These are phyloP conservation scores for Sminthurides aquaticus DNA, from an alignment of 2,888 invertebrate genomes.

Conservation along the genomic window DNA sequence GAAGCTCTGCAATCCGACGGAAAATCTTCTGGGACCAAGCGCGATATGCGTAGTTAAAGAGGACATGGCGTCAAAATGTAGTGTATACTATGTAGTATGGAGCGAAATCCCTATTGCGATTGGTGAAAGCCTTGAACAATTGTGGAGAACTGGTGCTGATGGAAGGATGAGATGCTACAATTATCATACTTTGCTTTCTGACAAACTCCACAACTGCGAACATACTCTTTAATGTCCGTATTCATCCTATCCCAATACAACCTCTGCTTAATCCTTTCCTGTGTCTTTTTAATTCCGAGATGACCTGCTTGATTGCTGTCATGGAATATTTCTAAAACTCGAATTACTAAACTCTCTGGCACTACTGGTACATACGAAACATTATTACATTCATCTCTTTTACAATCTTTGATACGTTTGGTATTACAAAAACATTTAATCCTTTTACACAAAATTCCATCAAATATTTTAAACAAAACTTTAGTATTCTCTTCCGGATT, in stretches of 20 bases:
- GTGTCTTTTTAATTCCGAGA: slow-evolving; percentile 30
- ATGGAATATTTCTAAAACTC: slow-evolving; percentile 30
- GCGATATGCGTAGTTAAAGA: no score
- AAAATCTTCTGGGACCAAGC: no score
- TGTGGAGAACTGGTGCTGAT: no score
- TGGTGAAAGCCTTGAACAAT: no score
- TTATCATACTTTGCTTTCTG: slow-evolving; percentile 25
- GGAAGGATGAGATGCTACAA: no score
- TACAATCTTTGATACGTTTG: neutral
- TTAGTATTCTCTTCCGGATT: no score
- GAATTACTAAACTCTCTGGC: slow-evolving; percentile 18
- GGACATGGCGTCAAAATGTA: no score
- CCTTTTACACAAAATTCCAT: neutral
- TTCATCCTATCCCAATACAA: slow-evolving; percentile 32
- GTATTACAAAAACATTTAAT: slow-evolving; percentile 7
- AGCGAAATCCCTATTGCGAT: no score
- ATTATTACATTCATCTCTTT: neutral
- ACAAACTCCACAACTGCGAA: slow-evolving; percentile 27
- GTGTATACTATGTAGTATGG: no score
- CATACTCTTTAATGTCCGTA: slow-evolving; percentile 27
- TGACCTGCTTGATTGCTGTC: slow-evolving; percentile 31
- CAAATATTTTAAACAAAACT: no score
- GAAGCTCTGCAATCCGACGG: no score
- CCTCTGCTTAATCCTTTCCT: slow-evolving; percentile 20
- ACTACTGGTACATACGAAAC: slow-evolving; percentile 23